Evolutionary conservation across 1,140 invertebrate species (phyloP), one percentile per base, ranked within the genome.

Genomic region (Alviniconcha marisindica): DNA sequence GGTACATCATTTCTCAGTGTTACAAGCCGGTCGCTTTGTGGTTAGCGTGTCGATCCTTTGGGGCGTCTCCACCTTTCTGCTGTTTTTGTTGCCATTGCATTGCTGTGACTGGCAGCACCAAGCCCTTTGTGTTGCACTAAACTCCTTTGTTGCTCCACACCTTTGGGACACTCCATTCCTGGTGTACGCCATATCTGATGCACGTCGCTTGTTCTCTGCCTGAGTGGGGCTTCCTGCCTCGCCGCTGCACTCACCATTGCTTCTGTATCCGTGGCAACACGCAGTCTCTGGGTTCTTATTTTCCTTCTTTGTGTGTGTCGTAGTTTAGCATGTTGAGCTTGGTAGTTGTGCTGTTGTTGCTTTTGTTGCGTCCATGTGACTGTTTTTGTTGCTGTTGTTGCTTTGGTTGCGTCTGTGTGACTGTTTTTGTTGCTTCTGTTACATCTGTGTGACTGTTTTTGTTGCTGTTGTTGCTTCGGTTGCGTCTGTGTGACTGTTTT

Each of bases 221-320:
- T 71, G 69, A 38, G 33, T 71, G 69, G 40, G 69, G 24, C 18
- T 71, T 71, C 69, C 69, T 71, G 69, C 69, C 69, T 71, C 33
- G 36, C 33, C 15, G 2, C 36, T 18, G 33, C 69, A 40, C 63
- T 66, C 63, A 33, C 63, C 63, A 33, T 33, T 33, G 63, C 56
- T 60, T 21, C 69, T 71, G 36, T 71, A 40, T 24, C 69, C 69
- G 36, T 71, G 69, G 36, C 69, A 71, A 71, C 69, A 10, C 24
- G 24, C 4, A 18, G 21, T 28, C 69, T 40, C 31, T 21, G 24
- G 69, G 69, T 71, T 71, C 21, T 66, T 66, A 28, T 66, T 28
- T 71, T 31, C 24, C 40, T 21, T 71, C 1, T 21, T 0, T 71
- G 36, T 71, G 36, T 21, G 15, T 71, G 36, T 38, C 14, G n/a